Evolutionary conservation across 2,888 invertebrate genomes (phyloP), one percentile per base, ranked within the genome.

Genomic region (Papilio elwesi): DNA sequence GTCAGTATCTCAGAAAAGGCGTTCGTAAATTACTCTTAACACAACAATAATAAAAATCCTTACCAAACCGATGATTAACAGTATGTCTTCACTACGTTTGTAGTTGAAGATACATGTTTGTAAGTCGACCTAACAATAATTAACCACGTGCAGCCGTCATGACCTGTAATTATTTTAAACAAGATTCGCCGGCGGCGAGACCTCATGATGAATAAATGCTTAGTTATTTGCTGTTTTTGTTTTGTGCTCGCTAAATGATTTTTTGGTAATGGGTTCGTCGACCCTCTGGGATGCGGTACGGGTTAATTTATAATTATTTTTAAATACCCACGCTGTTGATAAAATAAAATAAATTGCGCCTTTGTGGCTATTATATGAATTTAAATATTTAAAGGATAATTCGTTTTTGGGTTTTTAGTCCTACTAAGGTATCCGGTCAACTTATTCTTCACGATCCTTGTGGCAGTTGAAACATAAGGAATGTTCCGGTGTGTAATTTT

Each of bases 141-240:
- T 72, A 72, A 74, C 67, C 65, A 66, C 72, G 71, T 70, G 76
- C 85, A 86, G 49, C 38, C 43, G 38, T 66, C 52, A 55, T 69
- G 88, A 87, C 88, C 86, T 87, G 80, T 81, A 78, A 81, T 80
- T 82, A 82, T 80, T 81, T 75, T 73, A 79, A 79, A 81, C 80
- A 78, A 79, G 80, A 79, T 82, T 80, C 78, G 80, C 82, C 78
- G 79, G 81, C 80, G 90, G 91, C 90, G 89, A 85, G 77, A 86
- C 80, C 75, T 76, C 74, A 75, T 86, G 83, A 86, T 88, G 83
- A 85, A 88, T 90, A 88, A 84, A 85, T 84, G 83, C 83, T 89
- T 85, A 88, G 85, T 82, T 82, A 90, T 90, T 88, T 86, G 87
- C 84, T 71, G 77, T 81, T 86, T 88, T 89, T 89, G 87, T 86